Evolutionary conservation across 2,888 invertebrate genomes (phyloP), one percentile per base, ranked within the genome.

Genomic region (Gerris lacustris): DNA sequence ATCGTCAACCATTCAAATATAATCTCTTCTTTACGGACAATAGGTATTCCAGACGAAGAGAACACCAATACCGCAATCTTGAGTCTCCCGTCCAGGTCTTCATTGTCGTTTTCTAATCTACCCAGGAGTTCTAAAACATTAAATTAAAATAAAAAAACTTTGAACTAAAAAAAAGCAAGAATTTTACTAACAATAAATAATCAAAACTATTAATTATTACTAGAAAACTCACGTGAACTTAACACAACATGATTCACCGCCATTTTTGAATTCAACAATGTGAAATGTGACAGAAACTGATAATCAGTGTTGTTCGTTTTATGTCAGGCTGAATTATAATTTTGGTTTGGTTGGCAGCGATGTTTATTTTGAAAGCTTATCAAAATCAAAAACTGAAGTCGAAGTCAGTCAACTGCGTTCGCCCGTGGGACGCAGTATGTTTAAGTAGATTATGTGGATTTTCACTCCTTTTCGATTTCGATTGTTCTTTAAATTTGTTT

Each of bases 11-110:
- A 72, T 18, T 47, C 44, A 9, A 74, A 44, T 6, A 73, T 69
- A 7, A 72, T 44, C 64, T 74, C 72, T 72, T 74, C 74, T 69
- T 74, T 74, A 43, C 69, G 67, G 43, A 69, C n/a, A 18, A 74
- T 74, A 5, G 73, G 73, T 63, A 74, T 72, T 0, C 68, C 66
- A 15, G 69, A 45, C 2, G 74, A 74, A 47, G 67, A 63, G 63
- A 74, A 74, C 2, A 73, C 70, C 62, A 64, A 66, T 44, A 68
- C 55, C 47, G 73, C 73, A 6, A 72, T 67, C 45, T 66, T 63
- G n/a, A 75, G 66, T 68, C 74, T 72, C 18, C 69, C 44, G 11
- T 64, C 67, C 45, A 75, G 63, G 5, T 68, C 45, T 15, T 68
- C 47, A 66, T 68, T 64, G 66, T 69, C 67, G 63, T 69, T 67